These are phyloP conservation scores for Ormyrus pomaceus DNA, from an alignment of 2,888 invertebrate genomes.

Conservation along the genomic window DNA sequence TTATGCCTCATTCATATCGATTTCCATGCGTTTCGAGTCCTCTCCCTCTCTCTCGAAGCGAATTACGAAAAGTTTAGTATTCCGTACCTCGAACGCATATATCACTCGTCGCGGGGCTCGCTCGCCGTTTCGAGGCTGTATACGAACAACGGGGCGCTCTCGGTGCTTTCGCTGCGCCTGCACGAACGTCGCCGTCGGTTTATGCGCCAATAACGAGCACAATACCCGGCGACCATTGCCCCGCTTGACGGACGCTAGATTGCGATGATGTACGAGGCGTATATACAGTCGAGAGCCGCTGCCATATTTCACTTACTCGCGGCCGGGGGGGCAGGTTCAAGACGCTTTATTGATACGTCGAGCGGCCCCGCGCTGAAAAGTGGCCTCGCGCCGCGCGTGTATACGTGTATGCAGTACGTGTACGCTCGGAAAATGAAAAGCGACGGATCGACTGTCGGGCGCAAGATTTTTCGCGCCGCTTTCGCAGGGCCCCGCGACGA, in stretches of 20 bases:
- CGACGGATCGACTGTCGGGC: conserved; percentile 22
- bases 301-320: conserved; percentile 43
- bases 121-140: conserved; percentile 7
- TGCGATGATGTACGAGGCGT: conserved; percentile 46
- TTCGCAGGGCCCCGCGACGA: conserved; percentile 32
- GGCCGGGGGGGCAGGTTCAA: background rate
- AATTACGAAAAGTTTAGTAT: conserved; percentile 56
- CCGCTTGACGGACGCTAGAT: conserved; percentile 38
- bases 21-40: conserved; percentile 39
- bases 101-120: conserved; percentile 27
- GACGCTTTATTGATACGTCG: conserved; percentile 23
- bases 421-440: background rate
- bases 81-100: conserved; percentile 45
- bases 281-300: background rate
- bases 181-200: conserved; percentile 44
- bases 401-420: conserved; percentile 16
- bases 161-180: conserved; percentile 38
- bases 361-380: background rate
- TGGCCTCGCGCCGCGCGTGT: conserved; percentile 20
- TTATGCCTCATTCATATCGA: conserved; percentile 44
- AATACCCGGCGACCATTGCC: conserved; percentile 38
- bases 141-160: background rate
- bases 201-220: conserved; percentile 52
- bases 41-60: conserved; percentile 17
- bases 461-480: background rate